These are phyloP conservation scores for Scrobipalpa costella DNA, from an alignment of 2,888 invertebrate genomes.

Conservation along the genomic window DNA sequence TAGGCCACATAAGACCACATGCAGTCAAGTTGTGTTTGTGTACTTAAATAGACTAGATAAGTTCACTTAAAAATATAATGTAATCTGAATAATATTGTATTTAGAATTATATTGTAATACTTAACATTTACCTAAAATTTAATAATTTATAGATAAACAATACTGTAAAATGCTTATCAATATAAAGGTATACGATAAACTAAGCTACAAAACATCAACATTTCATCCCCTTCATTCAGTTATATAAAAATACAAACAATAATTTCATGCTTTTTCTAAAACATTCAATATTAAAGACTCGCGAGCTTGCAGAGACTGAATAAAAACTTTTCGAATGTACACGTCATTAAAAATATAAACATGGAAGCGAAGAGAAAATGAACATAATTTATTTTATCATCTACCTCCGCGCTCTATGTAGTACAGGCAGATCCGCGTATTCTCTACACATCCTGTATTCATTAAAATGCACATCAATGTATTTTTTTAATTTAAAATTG, in stretches of 20 bases:
- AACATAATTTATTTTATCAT: constrained; percentile 9
- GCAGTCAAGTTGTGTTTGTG: background rate
- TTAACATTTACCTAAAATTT: no score
- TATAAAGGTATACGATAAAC: no score
- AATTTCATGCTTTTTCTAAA: background rate
- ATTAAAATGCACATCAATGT: constrained; percentile 22
- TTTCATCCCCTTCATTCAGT: background rate
- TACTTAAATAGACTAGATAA: background rate
- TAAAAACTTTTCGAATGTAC: constrained; percentile 8
- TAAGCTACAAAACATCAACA: background rate
- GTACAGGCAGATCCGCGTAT: constrained; percentile 9
- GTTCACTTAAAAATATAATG: background rate
- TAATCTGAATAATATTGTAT: no score
- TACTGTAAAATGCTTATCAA: no score
- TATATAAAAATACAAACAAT: background rate
- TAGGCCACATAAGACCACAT: background rate
- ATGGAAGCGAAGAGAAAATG: constrained; percentile 5
- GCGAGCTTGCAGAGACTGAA: background rate
- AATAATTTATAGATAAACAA: no score
- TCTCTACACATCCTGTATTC: constrained; percentile 22
- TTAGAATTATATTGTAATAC: no score
- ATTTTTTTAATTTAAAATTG: constrained; percentile 4
- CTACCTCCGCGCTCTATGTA: constrained; percentile 16
- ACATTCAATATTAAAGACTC: background rate
- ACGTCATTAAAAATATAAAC: constrained; percentile 19